phyloP scores from a whole-genome alignment of 2,888 invertebrate species.

The Mimachlamys varia region DNA sequence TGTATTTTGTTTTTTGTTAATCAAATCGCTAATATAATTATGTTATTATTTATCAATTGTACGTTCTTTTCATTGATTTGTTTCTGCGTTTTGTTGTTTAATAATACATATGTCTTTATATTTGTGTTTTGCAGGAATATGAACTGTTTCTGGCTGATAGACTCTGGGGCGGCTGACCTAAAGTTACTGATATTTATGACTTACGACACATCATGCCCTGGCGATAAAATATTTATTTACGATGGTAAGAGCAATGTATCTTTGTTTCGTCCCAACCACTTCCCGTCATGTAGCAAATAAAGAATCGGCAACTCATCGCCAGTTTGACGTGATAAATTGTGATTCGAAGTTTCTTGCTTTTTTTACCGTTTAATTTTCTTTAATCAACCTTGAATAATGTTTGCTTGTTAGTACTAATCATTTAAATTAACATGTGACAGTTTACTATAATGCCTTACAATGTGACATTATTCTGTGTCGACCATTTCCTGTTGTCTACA shows the following conservation, averaged over 20 bases:
- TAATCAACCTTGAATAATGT: conserved; percentile 3
- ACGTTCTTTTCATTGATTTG: no score
- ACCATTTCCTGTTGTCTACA: background rate
- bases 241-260: conserved; percentile 44
- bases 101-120: no score
- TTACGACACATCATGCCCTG: conserved; percentile 49
- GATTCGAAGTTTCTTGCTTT: background rate
- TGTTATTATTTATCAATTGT: no score
- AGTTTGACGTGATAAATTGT: background rate
- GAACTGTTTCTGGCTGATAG: conserved; percentile 50
- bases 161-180: conserved; percentile 45
- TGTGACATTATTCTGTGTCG: background rate
- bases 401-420: background rate
- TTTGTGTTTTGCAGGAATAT: conserved; percentile 41
- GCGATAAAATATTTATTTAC: conserved; percentile 44
- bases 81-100: no score
- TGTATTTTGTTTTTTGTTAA: no score
- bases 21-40: no score
- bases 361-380: background rate
- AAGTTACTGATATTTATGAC: conserved; percentile 48
- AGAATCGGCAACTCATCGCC: background rate
- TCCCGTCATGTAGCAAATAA: background rate
- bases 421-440: background rate
- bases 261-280: background rate
- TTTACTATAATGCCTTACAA: background rate